These are phyloP conservation scores for Clarias gariepinus DNA, from an alignment of 2,113 vertebrate genomes.

Conservation along the genomic window DNA sequence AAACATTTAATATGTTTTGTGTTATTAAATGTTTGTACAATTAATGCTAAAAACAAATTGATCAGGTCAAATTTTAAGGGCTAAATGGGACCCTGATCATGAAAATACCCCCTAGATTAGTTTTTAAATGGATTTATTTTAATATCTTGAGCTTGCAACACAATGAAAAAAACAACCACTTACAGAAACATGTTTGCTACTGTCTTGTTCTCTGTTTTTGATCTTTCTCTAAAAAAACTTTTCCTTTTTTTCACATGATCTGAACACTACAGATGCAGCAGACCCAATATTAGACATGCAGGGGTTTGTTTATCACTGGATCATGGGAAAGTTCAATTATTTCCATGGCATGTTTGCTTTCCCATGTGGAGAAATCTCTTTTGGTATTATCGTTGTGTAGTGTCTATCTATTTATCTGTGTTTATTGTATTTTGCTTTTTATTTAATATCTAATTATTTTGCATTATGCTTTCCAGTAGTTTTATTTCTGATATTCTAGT, in stretches of 20 bases:
- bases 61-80: not conserved
- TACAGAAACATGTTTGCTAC: not conserved
- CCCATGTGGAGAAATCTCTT: slow-evolving; percentile 22
- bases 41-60: not conserved
- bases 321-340: slow-evolving; percentile 41
- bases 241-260: slow-evolving; percentile 19
- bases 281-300: slow-evolving; percentile 15
- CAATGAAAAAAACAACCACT: not conserved
- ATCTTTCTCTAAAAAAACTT: not conserved
- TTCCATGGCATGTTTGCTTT: slow-evolving; percentile 34
- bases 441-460: not conserved
- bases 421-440: not conserved
- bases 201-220: not conserved
- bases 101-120: not conserved
- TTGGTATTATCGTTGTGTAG: not conserved
- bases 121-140: not conserved
- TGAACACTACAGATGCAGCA: not conserved
- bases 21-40: not conserved
- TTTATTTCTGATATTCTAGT: not conserved
- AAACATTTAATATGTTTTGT: not conserved
- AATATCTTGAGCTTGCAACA: not conserved
- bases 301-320: slow-evolving; percentile 25
- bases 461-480: not conserved
- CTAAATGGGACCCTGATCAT: not conserved
- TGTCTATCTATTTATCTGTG: too few species aligned